These are phyloP conservation scores for Axinella damicornis DNA, from an alignment of 37 sponge, comb jelly and placozoan species.

Conservation along the genomic window DNA sequence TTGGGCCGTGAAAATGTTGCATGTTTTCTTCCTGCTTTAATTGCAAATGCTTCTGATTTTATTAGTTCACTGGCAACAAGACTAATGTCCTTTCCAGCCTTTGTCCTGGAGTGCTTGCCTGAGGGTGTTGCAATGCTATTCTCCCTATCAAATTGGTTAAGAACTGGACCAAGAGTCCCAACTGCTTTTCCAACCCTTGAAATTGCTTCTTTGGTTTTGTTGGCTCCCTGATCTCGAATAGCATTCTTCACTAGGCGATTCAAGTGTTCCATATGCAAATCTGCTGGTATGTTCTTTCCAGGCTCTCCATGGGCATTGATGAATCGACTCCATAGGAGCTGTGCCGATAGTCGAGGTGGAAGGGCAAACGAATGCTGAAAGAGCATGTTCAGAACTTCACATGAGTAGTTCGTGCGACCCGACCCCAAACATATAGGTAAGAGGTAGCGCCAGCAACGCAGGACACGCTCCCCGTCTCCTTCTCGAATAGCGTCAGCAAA, in stretches of 20 bases:
- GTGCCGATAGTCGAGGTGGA: neutral
- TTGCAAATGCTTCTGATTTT: too few species aligned
- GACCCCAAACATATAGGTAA: too few species aligned
- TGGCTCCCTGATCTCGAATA: neutral
- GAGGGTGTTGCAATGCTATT: neutral
- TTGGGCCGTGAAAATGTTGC: neutral
- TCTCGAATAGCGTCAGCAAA: too few species aligned
- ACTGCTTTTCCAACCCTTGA: neutral
- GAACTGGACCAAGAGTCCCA: neutral
- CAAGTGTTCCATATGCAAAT: neutral
- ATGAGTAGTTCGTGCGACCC: conserved; percentile 29
- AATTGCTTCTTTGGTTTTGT: neutral
- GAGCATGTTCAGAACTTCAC: conserved; percentile 11
- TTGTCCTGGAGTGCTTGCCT: neutral
- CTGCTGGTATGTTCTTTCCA: neutral
- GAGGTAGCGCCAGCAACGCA: too few species aligned
- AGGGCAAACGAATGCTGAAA: conserved; percentile 14
- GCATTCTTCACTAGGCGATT: neutral
- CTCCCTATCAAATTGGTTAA: neutral
- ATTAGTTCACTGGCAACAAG: too few species aligned
- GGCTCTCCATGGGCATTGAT: neutral
- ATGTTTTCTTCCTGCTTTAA: neutral
- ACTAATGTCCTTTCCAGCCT: too few species aligned
- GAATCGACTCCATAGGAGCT: conserved; percentile 39
- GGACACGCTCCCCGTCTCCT: too few species aligned